phyloP scores from a whole-genome alignment of 1,140 invertebrate genomes.

The Amyelois transitella region DNA sequence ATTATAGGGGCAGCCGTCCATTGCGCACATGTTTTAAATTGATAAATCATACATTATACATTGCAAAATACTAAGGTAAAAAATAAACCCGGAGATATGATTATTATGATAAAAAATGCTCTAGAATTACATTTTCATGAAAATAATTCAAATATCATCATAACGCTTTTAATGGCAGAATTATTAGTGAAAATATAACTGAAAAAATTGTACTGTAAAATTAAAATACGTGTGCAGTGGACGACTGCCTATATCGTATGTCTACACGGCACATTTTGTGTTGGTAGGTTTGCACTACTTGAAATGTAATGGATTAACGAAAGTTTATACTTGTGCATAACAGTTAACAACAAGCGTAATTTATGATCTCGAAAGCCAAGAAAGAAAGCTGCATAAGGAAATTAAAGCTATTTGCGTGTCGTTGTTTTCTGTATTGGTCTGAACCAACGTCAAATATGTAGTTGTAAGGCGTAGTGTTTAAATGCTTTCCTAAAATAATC shows the following conservation, averaged over 20 bases:
- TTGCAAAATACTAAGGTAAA: no score
- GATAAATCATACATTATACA: no score
- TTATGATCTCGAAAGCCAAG: background rate
- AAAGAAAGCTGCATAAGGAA: background rate
- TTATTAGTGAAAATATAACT: background rate
- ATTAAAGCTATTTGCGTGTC: background rate
- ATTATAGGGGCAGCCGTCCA: conserved; percentile 3
- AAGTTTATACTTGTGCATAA: background rate
- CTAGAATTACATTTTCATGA: no score
- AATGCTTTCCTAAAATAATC: background rate
- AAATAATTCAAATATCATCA: no score
- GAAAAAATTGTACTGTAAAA: background rate
- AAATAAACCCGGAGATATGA: no score
- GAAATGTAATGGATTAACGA: background rate
- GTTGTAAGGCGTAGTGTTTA: background rate
- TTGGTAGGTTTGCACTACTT: conserved; percentile 5
- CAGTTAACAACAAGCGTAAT: background rate
- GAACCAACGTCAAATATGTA: background rate
- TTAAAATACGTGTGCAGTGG: background rate
- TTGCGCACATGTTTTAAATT: background rate
- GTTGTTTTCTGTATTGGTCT: conserved; percentile 7
- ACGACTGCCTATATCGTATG: conserved; percentile 15
- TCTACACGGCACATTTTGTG: conserved; percentile 59
- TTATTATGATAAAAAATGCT: no score
- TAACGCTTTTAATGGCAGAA: no score